Percentiles rank a stretch among this genome's conserved stretches.
phyloP scores from a whole-genome alignment of 1,140 invertebrate species.

The Lasaia peninsularis region DNA sequence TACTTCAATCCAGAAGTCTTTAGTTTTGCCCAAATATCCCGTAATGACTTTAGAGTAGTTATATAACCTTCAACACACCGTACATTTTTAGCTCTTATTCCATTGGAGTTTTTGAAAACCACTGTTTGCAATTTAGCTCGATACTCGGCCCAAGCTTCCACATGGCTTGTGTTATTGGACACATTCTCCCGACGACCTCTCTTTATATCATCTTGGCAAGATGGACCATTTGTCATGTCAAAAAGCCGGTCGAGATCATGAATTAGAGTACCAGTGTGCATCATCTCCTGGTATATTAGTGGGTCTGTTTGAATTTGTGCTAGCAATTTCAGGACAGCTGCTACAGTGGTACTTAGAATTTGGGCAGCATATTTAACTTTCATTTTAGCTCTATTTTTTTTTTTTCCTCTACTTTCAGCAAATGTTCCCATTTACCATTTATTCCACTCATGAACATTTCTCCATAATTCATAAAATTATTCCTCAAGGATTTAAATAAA shows the following conservation, averaged over 20 bases:
- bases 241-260: no score
- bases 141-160: neutral
- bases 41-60: neutral
- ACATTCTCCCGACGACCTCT: neutral
- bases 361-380: no score
- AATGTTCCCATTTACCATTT: neutral
- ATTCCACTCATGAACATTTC: neutral
- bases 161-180: neutral
- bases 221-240: no score
- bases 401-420: neutral
- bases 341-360: no score
- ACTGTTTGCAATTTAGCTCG: neutral
- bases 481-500: constrained; percentile 21
- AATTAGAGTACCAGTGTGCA: no score
- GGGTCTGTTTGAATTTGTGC: no score
- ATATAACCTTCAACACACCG: neutral
- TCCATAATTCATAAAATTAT: constrained; percentile 17
- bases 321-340: no score
- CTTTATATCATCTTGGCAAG: neutral
- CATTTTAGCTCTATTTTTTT: no score
- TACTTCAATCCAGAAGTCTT: constrained; percentile 15
- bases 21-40: neutral
- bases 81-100: neutral
- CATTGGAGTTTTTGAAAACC: neutral
- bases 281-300: no score